Percentiles rank a stretch among this genome's conserved stretches.
Conservation (phyloP, 2,113 vertebrate species). For the Ascaphus truei region DNA sequence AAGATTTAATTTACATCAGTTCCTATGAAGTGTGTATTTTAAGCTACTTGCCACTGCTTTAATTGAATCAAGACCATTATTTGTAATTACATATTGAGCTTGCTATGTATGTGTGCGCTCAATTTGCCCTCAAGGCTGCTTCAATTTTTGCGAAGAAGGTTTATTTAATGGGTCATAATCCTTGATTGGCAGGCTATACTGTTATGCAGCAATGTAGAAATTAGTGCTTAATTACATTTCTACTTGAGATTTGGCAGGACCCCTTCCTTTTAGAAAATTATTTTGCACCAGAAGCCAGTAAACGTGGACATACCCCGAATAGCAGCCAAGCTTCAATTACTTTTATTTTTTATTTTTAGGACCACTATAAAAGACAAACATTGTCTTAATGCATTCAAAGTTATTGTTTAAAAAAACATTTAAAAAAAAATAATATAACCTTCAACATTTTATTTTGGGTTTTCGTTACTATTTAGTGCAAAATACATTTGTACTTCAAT, state of each 20-base stretch:
- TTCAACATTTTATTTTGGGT: too few species aligned
- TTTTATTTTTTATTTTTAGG: too few species aligned
- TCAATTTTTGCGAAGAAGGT: constrained; percentile 5
- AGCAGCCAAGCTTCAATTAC: too few species aligned
- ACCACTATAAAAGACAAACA: too few species aligned
- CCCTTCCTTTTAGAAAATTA: not conserved
- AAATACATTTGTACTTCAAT: too few species aligned
- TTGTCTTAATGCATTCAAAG: too few species aligned
- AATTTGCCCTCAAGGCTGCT: constrained; percentile 20
- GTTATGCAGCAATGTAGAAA: not conserved
- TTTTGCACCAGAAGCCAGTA: not conserved
- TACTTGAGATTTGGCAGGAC: not conserved
- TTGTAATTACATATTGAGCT: constrained; percentile 20
- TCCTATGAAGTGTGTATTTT: constrained; percentile 21
- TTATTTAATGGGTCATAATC: constrained; percentile 23
- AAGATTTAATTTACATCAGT: constrained; percentile 16
- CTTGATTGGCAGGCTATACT: constrained; percentile 6
- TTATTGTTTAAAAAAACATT: too few species aligned
- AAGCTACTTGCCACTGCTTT: not conserved
- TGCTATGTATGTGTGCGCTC: not conserved
- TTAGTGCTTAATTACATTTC: constrained; percentile 6
- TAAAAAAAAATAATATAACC: too few species aligned
- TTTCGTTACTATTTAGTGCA: too few species aligned
- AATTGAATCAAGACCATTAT: not conserved
- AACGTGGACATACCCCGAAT: too few species aligned